Conservation (phyloP, 2,797 vertebrate species). For the Anomalospiza imberbis region DNA sequence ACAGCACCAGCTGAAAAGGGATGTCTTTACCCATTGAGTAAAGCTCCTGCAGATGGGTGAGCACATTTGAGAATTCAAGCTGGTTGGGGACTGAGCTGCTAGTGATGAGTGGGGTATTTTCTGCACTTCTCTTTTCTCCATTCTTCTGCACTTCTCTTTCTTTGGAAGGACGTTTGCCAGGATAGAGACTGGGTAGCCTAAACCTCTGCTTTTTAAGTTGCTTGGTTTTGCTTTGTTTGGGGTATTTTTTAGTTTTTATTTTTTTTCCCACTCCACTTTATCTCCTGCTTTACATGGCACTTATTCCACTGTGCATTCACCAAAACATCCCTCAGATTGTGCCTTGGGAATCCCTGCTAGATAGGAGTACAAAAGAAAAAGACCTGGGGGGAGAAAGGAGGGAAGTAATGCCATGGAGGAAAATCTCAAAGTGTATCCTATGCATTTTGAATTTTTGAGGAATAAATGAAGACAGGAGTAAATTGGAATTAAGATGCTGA, state of each 20-base stretch:
- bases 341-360: neutral
- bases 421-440: neutral
- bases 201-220: neutral
- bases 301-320: neutral
- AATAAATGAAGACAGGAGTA: neutral
- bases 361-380: neutral
- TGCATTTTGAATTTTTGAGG: neutral
- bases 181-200: neutral
- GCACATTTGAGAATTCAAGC: neutral
- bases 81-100: neutral
- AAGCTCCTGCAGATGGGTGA: neutral
- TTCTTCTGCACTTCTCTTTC: neutral
- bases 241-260: neutral
- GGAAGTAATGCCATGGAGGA: neutral
- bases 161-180: neutral
- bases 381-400: neutral
- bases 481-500: neutral
- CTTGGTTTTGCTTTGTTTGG: neutral
- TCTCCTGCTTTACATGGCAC: neutral
- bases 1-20: neutral
- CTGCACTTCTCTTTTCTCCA: neutral
- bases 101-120: neutral
- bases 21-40: neutral
- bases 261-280: neutral
- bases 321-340: neutral